Percentiles rank a stretch among this genome's conserved stretches.
These are phyloP conservation scores for Misgurnus mizolepis DNA, from an alignment of 2,113 vertebrate genomes.

Conservation along the genomic window DNA sequence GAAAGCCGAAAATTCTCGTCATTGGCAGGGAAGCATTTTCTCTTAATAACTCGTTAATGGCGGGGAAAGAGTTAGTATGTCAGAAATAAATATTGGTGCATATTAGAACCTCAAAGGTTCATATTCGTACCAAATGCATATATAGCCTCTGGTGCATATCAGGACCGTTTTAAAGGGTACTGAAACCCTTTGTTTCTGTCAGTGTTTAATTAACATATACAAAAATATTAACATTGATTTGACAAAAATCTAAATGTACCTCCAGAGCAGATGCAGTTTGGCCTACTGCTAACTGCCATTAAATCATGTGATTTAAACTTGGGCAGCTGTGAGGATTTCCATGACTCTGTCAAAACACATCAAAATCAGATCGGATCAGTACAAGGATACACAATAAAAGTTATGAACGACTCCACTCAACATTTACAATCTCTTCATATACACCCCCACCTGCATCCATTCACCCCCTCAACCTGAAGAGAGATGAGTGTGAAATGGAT, in stretches of 20 bases:
- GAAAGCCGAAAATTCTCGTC: no score
- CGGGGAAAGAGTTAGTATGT: no score
- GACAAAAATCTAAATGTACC: not conserved
- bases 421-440: not conserved
- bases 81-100: no score
- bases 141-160: no score
- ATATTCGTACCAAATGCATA: no score
- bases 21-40: no score
- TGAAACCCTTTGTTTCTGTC: no score
- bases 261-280: not conserved
- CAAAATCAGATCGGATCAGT: not conserved
- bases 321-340: not conserved
- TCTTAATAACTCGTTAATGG: no score
- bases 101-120: no score
- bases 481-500: not conserved
- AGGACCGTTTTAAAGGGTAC: no score
- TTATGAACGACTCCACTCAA: not conserved
- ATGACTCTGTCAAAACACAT: not conserved
- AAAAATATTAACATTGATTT: no score
- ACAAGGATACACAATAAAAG: constrained; percentile 21
- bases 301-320: not conserved
- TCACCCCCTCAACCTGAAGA: not conserved
- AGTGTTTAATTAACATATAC: no score
- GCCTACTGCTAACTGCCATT: not conserved
- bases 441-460: not conserved